Percentiles rank a stretch among this genome's conserved stretches.
Evolutionary conservation across 2,888 invertebrate species (phyloP).

Genomic region (Sussaba pulchella): DNA sequence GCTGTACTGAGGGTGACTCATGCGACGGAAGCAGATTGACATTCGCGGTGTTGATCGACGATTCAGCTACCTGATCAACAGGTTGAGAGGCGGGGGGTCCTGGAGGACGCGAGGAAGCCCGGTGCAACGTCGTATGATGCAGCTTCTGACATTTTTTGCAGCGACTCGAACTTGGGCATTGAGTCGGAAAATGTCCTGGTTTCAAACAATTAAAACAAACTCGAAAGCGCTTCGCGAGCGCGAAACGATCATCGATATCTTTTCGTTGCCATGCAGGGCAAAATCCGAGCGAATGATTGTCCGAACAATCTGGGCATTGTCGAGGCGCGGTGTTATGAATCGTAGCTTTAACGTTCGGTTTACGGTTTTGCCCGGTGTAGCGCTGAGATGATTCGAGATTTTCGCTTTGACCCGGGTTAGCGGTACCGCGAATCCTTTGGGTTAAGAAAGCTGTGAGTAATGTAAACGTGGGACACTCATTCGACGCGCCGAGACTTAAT

Average conservation of each 20-base stretch:
- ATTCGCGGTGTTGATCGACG: too few relatives aligned
- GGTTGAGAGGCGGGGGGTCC: slow-evolving; percentile 14
- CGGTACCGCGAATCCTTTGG: too few relatives aligned
- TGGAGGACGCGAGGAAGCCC: slow-evolving; percentile 2
- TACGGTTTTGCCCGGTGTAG: neutral
- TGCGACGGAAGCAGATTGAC: too few relatives aligned
- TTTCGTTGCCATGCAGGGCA: slow-evolving; percentile 28
- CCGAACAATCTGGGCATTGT: slow-evolving; percentile 17
- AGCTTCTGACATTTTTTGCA: slow-evolving; percentile 50
- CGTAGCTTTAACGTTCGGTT: slow-evolving; percentile 10
- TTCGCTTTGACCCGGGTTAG: too few relatives aligned
- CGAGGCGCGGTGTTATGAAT: neutral
- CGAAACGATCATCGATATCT: neutral
- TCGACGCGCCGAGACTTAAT: slow-evolving; percentile 14
- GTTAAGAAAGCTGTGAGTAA: too few relatives aligned
- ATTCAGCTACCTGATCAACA: neutral
- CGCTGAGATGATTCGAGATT: too few relatives aligned
- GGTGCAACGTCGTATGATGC: slow-evolving; percentile 25
- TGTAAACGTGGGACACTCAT: neutral
- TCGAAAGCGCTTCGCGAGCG: slow-evolving; percentile 1
- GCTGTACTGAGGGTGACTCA: slow-evolving; percentile 40
- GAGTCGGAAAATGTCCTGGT: slow-evolving; percentile 29
- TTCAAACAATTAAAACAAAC: slow-evolving; percentile 58
- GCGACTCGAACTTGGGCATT: slow-evolving; percentile 53
- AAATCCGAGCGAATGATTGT: slow-evolving; percentile 2